Percentiles rank a stretch among this genome's conserved stretches.
phyloP scores from a whole-genome alignment of 2,888 invertebrate genomes.

The Rotaria macrura region DNA sequence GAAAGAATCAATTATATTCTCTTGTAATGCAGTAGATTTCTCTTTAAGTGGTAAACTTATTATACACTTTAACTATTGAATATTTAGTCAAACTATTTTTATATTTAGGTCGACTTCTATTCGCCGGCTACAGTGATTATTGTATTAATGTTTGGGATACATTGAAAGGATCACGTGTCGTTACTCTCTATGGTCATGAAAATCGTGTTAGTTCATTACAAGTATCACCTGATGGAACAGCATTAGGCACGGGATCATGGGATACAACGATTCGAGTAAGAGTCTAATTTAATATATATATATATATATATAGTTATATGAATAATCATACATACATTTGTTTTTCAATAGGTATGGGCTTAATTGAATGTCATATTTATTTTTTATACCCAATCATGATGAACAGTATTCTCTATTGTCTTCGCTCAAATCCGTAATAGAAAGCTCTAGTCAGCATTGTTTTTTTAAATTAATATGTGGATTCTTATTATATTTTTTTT shows the following conservation, averaged over 20 bases:
- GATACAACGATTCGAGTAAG: conserved; percentile 69
- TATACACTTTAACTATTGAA: too few species aligned
- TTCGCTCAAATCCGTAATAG: not conserved
- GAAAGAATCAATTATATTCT: conserved; percentile 93
- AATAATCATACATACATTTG: too few species aligned
- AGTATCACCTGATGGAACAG: conserved; percentile 92
- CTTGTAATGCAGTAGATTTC: conserved; percentile 92
- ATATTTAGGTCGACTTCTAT: conserved; percentile 69
- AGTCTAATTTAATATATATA: too few species aligned
- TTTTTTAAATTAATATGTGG: not conserved
- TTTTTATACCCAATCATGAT: not conserved
- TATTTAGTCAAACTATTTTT: not conserved
- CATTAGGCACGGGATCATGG: conserved; percentile 92
- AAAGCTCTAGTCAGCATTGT: not conserved
- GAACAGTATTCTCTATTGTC: not conserved
- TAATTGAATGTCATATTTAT: not conserved
- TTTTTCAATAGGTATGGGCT: not conserved
- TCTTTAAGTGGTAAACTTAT: conserved; percentile 67
- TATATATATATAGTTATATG: too few species aligned
- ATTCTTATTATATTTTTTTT: not conserved
- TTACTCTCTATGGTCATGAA: conserved; percentile 85
- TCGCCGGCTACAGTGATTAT: conserved; percentile 96
- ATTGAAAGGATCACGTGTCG: conserved; percentile 76
- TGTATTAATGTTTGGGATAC: conserved; percentile 98
- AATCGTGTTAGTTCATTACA: conserved; percentile 69